phyloP scores from a whole-genome alignment of 1,140 invertebrate species.

The Pogonomyrmex barbatus region DNA sequence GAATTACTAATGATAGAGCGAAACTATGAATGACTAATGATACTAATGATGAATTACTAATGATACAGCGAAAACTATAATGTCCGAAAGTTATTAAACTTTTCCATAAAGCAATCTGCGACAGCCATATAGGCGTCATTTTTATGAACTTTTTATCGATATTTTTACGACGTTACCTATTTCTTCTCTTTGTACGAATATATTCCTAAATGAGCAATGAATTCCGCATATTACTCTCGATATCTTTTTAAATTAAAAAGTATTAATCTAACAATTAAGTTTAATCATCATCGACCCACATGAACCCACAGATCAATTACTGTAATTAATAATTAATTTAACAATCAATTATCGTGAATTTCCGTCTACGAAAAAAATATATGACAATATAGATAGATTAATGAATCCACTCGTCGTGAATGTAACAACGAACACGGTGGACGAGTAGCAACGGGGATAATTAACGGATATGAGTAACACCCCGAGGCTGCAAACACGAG shows the following conservation, averaged over 20 bases:
- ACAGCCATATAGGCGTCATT: not conserved
- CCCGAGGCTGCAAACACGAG: constrained; percentile 29
- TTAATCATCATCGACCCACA: not conserved
- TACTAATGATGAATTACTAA: no score
- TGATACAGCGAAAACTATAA: not conserved
- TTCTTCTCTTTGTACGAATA: not conserved
- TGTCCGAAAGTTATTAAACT: not conserved
- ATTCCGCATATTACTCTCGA: not conserved
- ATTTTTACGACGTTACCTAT: not conserved
- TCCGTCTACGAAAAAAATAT: not conserved
- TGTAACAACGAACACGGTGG: constrained; percentile 13
- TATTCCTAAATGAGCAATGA: not conserved
- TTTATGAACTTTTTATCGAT: constrained; percentile 9
- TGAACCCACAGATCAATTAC: not conserved
- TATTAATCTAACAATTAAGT: not conserved
- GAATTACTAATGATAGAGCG: no score
- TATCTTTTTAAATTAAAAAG: not conserved
- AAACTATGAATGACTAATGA: no score
- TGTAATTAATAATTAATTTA: constrained; percentile 25
- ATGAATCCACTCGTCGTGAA: not conserved
- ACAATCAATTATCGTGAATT: constrained; percentile 25
- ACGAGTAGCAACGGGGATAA: constrained; percentile 31
- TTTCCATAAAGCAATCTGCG: not conserved
- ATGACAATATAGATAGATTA: not conserved
- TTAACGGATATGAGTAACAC: constrained; percentile 47